Base-by-base conservation (phyloP, 2,797 vertebrate species). In the Neosalanx taihuensis region DNA sequence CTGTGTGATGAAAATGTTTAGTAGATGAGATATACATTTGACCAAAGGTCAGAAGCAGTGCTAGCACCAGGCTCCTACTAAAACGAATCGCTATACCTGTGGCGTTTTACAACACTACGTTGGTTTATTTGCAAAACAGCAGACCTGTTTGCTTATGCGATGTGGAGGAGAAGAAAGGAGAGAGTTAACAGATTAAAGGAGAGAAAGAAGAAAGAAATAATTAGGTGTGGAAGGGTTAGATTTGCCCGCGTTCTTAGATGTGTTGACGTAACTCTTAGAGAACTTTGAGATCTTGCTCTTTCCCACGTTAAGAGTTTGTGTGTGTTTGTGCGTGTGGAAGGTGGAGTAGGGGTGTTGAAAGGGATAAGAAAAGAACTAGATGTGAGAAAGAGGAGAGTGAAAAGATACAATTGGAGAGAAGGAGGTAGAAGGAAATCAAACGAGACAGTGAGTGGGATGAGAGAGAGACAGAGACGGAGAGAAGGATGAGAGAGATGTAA, bases 301-400 rank as follows among this genome's bases (percentile, higher is more conserved):
- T 46, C 83, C 82, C 76, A 76, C 89, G 85, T 86, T 90, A 88
- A 90, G 6, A 23, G 56, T 23, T n/a, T 20, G 56, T 4, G 35
- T 41, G 41, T 46, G 41, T 46, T 46, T 46, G 41, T 46, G 41
- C 41, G 41, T 23, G 56, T 58, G 56, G 12, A 46, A 58, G 56
- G 18, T 20, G 56, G 23, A 5, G 17, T 6, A n/a, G n/a, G 56
- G 56, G 18, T n/a, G 17, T n/a, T 20, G 56, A 58, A 23, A 58
- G 7, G 10, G 56, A 57, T n/a, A 57, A 23, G 20, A 23, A 57
- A 23, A 57, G 56, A 57, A 23, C 23, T 26, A 26, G 86, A 86
- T 82, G 76, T 88, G 82, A 87, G 86, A 81, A 86, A 86, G 80
- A 73, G 75, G 56, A 75, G 73, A 12, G 9, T n/a, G 76, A 77